These are phyloP conservation scores for Caenorhabditis sp. DNA, from an alignment of 2,888 invertebrate species.

Conservation along the genomic window DNA sequence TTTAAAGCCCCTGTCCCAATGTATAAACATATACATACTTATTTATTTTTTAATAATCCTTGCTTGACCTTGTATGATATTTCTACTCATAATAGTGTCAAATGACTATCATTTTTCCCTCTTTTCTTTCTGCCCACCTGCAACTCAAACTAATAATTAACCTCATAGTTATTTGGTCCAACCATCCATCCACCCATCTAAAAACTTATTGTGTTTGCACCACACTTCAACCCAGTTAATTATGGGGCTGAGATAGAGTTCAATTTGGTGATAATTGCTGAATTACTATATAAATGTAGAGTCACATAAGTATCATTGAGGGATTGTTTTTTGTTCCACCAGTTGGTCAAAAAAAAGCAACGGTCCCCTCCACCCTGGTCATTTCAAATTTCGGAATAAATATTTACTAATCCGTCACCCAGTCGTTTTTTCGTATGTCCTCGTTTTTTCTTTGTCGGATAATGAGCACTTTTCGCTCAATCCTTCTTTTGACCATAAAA, in stretches of 20 bases:
- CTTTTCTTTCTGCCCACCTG: neutral
- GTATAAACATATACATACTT: no score
- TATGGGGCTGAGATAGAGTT: neutral
- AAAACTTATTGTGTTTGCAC: neutral
- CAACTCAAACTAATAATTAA: neutral
- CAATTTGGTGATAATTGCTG: neutral
- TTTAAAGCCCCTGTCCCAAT: no score
- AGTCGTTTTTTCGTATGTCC: neutral
- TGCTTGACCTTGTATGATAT: neutral
- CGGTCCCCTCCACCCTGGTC: no score
- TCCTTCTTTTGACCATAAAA: neutral
- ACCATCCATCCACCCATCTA: no score
- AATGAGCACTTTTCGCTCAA: neutral
- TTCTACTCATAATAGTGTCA: no score
- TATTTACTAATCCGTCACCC: neutral
- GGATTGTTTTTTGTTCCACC: neutral
- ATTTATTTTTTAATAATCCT: neutral
- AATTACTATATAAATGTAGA: no score
- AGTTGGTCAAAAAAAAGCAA: no score
- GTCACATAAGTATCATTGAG: no score
- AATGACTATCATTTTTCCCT: neutral
- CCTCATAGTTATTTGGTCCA: neutral
- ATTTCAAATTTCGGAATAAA: no score
- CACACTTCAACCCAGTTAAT: neutral
- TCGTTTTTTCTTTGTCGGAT: neutral